These are phyloP conservation scores for Brachionus angularis DNA, from an alignment of 1,140 invertebrate genomes.

Conservation along the genomic window DNA sequence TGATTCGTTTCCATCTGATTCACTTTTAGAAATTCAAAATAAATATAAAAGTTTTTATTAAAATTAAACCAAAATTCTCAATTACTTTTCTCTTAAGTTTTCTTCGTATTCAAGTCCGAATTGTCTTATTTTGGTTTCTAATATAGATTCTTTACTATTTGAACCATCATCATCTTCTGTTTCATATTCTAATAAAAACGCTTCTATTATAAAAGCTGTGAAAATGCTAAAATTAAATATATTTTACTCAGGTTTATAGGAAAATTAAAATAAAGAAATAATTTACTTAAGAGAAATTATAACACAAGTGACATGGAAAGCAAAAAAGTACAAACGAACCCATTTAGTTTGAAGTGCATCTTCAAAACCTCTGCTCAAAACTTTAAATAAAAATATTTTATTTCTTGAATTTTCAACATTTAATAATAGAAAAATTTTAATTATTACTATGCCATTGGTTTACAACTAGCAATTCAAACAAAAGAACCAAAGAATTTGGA, in stretches of 20 bases:
- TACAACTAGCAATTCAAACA: conserved; percentile 62
- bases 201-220: conserved; percentile 62
- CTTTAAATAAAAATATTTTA: no score
- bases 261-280: not conserved
- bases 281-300: conserved; percentile 61
- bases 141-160: not conserved
- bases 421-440: conserved; percentile 48
- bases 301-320: conserved; percentile 61
- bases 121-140: not conserved
- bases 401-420: no score
- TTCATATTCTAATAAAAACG: conserved; percentile 61
- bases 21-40: not conserved
- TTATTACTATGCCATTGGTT: conserved; percentile 64
- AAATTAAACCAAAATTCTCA: not conserved
- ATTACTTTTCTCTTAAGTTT: not conserved
- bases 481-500: conserved; percentile 57
- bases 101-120: conserved; percentile 1
- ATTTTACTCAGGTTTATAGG: not conserved
- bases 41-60: not conserved
- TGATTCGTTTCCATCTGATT: not conserved
- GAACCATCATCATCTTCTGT: conserved; percentile 6
- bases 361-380: conserved; percentile 28
- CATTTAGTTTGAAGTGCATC: conserved; percentile 57
- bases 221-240: conserved; percentile 59
- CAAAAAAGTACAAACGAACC: conserved; percentile 60